Base-by-base conservation (phyloP, 2,888 invertebrate genomes). In the Mesoligia furuncula region DNA sequence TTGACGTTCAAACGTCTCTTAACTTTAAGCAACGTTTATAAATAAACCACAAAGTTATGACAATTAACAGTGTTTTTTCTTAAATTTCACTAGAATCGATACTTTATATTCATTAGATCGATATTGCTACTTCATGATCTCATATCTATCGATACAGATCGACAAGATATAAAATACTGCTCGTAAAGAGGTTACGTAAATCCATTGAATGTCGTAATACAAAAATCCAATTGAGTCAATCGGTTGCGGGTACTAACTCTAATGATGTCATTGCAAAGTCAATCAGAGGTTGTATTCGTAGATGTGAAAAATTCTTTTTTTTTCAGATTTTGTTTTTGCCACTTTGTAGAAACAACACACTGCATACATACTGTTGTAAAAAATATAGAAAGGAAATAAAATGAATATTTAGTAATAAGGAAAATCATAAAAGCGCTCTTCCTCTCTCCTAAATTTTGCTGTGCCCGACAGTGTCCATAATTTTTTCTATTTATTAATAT, bases 261-360 rank as follows among this genome's bases (percentile, higher is more conserved):
- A 39, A 59, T 48, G 57, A 77, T 77, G 48, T 59, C 68, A 73
- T 73, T 27, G 39, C 73, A 27, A 54, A 68, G 54, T 51, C 54
- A 51, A 68, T 51, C 24, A 36, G 24, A 62, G 9, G 11, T 42
- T 39, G 15, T 65, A n/a, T 65, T 65, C 15, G 8, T 39, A 39
- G 4, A n/a, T 8, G n/a, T 39, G 15, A 8, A 3, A n/a, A n/a
- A 65, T 65, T 4, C 15, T n/a, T 20, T 6, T 24, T 36, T 64
- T 13, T 27, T 27, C 8, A 27, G 20, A 20, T 62, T 62, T 36
- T 62, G 17, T 20, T 9, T 62, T 31, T 62, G 31, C 31, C 9
- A 11, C 61, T 62, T 31, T 62, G 5, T 31, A 4, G 0, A 31
- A 20, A 17, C 17, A 17, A 31, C 8, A 61, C 8, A 3, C 3